Base-by-base conservation (phyloP, 2,797 vertebrate genomes). In the Smutsia gigantea region DNA sequence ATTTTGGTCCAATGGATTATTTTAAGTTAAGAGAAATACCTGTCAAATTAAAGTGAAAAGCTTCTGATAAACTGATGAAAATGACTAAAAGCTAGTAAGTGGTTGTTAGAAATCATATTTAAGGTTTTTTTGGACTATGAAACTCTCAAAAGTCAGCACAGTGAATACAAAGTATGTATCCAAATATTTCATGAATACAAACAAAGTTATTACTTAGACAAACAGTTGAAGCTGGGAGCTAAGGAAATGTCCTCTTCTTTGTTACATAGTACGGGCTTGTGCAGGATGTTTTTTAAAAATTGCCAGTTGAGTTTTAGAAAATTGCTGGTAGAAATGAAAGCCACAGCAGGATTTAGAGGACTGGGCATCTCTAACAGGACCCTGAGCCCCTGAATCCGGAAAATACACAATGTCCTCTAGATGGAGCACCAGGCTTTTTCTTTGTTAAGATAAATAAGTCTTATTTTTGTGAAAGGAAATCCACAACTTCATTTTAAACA, bases 351-450 rank as follows among this genome's bases (percentile, higher is more conserved):
- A 59, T 91, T 57, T 31, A 8, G 59, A 82, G 5, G 63, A 18
- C 0, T 39, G 17, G 29, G 7, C 66, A 15, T 87, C 31, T 95
- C 55, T 31, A 8, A 46, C 10, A 18, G 69, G 87, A 39, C 10
- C 78, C 66, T 78, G 25, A 49, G 6, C 10, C 21, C 25, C 39
- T 69, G 75, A 34, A 81, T 81, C 21, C 59, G 89, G 61, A 96
- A 84, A 96, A 78, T 31, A 83, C 51, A 95, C n/a, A 97, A 69
- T 75, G 93, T 75, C 98, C 98, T 96, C 96, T 98, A 98, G 98
- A 84, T 98, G 98, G 98, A 90, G 96, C 94, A 96, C 85, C 64
- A 94, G 90, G 63, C 82, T 95, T 98, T 97, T 88, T 34, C 39
- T 94, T 97, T 93, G 71, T 87, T 87, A 69, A 68, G 64, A 72